Percentiles rank a stretch among this genome's conserved stretches.
phyloP scores from a whole-genome alignment of 2,113 vertebrate species.

The Trichechus manatus region DNA sequence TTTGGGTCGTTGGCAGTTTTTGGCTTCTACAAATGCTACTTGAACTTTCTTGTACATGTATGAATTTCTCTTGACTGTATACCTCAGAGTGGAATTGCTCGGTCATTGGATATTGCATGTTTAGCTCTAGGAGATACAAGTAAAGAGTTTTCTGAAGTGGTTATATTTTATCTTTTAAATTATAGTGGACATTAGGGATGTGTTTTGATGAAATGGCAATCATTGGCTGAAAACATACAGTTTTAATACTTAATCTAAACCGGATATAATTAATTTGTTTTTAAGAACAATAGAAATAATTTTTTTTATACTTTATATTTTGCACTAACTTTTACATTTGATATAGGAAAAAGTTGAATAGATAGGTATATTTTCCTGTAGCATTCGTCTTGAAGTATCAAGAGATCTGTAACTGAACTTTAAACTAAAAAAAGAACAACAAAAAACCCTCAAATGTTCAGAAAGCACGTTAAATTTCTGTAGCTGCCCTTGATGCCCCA shows the following conservation, averaged over 20 bases:
- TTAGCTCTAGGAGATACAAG: not conserved
- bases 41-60: not conserved
- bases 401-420: not conserved
- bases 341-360: not conserved
- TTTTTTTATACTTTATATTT: not conserved
- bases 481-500: not conserved
- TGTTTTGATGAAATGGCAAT: not conserved
- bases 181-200: not conserved
- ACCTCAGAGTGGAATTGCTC: too few species aligned
- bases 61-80: not conserved
- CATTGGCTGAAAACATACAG: not conserved
- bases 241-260: conserved; percentile 42
- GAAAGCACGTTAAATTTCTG: not conserved
- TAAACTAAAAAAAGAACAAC: too few species aligned
- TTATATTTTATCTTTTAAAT: not conserved
- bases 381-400: not conserved
- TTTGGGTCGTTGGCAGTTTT: not conserved
- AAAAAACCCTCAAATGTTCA: not conserved
- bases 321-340: not conserved
- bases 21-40: not conserved
- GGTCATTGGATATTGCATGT: not conserved
- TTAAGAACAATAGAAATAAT: not conserved
- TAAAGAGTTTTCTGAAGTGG: conserved; percentile 4
- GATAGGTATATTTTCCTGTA: not conserved
- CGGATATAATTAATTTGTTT: not conserved